phyloP scores from a whole-genome alignment of 2,113 vertebrate genomes.

The Raja brachyura region DNA sequence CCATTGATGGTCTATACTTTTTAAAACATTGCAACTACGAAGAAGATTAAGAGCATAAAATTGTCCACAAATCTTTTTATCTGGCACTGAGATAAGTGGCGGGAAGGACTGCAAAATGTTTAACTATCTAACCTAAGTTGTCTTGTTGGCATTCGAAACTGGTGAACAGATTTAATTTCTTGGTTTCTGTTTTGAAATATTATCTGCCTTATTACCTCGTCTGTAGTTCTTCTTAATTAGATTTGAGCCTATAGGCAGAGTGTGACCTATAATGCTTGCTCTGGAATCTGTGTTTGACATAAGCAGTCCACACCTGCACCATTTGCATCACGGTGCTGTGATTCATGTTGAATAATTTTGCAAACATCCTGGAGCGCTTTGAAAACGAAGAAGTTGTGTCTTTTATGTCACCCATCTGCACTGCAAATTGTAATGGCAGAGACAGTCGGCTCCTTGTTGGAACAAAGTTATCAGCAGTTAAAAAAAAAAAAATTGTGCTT shows the following conservation, averaged over 20 bases:
- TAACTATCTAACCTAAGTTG: neutral
- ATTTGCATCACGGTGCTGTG: slow-evolving; percentile 22
- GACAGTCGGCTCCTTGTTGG: slow-evolving; percentile 20
- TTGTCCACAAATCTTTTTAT: neutral
- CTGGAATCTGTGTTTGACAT: neutral
- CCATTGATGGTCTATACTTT: neutral
- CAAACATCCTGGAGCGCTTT: slow-evolving; percentile 30
- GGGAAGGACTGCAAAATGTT: neutral
- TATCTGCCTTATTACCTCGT: neutral
- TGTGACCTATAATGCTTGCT: neutral
- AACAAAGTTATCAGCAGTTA: neutral
- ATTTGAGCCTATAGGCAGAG: neutral
- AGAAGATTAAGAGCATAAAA: neutral
- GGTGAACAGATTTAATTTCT: neutral
- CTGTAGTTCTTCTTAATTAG: neutral
- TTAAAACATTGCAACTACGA: neutral
- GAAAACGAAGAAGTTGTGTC: slow-evolving; percentile 10
- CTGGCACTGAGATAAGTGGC: neutral
- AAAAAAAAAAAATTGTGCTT: neutral
- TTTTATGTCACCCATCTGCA: slow-evolving; percentile 13
- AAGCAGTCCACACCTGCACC: slow-evolving; percentile 26
- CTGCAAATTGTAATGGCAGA: neutral
- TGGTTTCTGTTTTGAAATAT: slow-evolving; percentile 11
- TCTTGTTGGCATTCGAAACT: neutral
- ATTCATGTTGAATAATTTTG: slow-evolving; percentile 34